Evolutionary conservation across 1,140 invertebrate genomes (phyloP).

Genomic region (Araneus ventricosus): DNA sequence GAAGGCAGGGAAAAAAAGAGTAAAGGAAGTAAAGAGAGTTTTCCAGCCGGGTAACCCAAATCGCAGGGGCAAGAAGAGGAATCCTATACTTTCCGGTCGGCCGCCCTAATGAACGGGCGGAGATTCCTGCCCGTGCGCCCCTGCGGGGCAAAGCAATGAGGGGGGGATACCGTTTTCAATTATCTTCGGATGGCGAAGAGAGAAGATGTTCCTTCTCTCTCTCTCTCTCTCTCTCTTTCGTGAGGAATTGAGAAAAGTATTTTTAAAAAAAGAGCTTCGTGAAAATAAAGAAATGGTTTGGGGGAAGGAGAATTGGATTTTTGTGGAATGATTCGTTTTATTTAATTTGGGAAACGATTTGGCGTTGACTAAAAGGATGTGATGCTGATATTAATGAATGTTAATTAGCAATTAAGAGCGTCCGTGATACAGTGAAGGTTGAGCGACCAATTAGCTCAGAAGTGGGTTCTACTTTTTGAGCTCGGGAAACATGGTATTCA

Average conservation of each 20-base stretch:
- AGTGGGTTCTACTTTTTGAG: too few species aligned
- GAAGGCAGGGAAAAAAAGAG: not conserved
- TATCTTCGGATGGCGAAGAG: slow-evolving; percentile 5
- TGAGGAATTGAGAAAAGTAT: not conserved
- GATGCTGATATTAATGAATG: not conserved
- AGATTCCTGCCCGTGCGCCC: slow-evolving; percentile 27
- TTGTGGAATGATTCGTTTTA: not conserved
- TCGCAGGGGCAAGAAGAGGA: slow-evolving; percentile 25
- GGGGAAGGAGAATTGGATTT: not conserved
- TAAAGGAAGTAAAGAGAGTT: slow-evolving; percentile 13
- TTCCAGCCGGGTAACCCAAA: slow-evolving; percentile 29
- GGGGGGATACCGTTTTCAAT: slow-evolving; percentile 34
- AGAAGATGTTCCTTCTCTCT: not conserved
- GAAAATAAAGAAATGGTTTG: not conserved
- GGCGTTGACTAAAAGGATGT: not conserved
- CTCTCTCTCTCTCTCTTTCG: not conserved
- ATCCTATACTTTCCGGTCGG: slow-evolving; percentile 52
- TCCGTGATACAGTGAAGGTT: not conserved
- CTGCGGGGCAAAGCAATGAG: not conserved
- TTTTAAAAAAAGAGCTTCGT: slow-evolving; percentile 1
- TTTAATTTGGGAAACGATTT: not conserved
- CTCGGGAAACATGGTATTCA: not conserved
- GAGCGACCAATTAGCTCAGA: too few species aligned
- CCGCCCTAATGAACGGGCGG: slow-evolving; percentile 50
- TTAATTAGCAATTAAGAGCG: not conserved